phyloP scores from a whole-genome alignment of 35 echinoderm and acorn worm genomes.

The Ptychodera flava region DNA sequence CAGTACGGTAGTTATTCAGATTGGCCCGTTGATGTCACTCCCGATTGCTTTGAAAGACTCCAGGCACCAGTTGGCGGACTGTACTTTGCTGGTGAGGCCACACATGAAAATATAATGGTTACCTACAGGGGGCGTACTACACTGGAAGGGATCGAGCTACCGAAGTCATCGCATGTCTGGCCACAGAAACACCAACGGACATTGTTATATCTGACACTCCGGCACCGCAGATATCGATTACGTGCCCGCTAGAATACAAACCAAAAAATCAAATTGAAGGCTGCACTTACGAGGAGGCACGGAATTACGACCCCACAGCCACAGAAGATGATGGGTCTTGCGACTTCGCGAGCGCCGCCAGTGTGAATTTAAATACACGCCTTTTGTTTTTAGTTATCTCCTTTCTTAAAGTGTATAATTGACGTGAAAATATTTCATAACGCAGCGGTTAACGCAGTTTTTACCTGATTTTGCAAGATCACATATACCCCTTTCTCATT shows the following conservation, averaged over 20 bases:
- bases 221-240: background rate
- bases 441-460: too few species aligned
- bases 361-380: too few species aligned
- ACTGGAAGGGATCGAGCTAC: background rate
- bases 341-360: background rate
- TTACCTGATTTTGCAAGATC: too few species aligned
- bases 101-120: background rate
- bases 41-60: background rate
- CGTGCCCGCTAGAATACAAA: background rate
- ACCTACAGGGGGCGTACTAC: background rate
- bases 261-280: background rate
- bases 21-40: background rate
- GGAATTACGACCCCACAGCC: background rate
- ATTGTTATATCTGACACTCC: too few species aligned
- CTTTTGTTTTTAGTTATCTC: too few species aligned
- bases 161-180: background rate
- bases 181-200: too few species aligned
- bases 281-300: background rate
- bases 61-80: conserved; percentile 6
- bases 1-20: background rate
- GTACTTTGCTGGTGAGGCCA: conserved; percentile 4
- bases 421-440: too few species aligned
- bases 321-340: background rate
- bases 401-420: too few species aligned
- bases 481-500: too few species aligned